Evolutionary conservation across 2,797 vertebrate genomes (phyloP), one percentile per base, ranked within the genome.

Genomic region (Tapera naevia): DNA sequence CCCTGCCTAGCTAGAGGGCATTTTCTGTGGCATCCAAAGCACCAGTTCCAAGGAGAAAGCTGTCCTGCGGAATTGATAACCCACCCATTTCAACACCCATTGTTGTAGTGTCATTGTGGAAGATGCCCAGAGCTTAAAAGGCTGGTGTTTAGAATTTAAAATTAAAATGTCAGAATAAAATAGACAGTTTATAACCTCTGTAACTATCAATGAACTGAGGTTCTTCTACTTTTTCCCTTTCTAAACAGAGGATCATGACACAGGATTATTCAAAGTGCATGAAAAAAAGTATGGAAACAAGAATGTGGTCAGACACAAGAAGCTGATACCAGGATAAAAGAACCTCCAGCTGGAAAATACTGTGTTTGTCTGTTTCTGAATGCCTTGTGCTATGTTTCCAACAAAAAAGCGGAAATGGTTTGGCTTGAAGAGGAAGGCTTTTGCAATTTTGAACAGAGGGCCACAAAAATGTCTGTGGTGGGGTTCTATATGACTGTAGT

Each of bases 401-500:
- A 91, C 88, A 85, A 94, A 95, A 95, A 89, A 74, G 22, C n/a
- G 24, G 21, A 81, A 90, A 70, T 58, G 39, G 54, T 96, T 95
- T 80, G 69, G 25, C 65, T 86, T 91, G 88, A 74, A 85, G 50
- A 81, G 18, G 45, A 41, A 91, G 32, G 45, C 61, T 95, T 96
- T 84, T 85, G 60, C 84, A 73, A 95, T 96, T 97, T 95, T 96
- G 82, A 96, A 80, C 85, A 80, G 83, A 96, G 81, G 91, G 73
- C 50, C 60, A 65, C 93, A 91, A 94, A n/a, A 97, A 95, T 65
- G 78, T 96, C 95, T 94, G 78, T 58, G 67, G 88, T 89, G 75
- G 86, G 72, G 76, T 96, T 97, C 93, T 96, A 85, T 95, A 84
- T 94, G 96, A 90, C 85, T 95, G 69, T 64, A 91, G 89, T 90